Evolutionary conservation across 2,888 invertebrate genomes (phyloP).

Genomic region (Iselma pallidipennis): DNA sequence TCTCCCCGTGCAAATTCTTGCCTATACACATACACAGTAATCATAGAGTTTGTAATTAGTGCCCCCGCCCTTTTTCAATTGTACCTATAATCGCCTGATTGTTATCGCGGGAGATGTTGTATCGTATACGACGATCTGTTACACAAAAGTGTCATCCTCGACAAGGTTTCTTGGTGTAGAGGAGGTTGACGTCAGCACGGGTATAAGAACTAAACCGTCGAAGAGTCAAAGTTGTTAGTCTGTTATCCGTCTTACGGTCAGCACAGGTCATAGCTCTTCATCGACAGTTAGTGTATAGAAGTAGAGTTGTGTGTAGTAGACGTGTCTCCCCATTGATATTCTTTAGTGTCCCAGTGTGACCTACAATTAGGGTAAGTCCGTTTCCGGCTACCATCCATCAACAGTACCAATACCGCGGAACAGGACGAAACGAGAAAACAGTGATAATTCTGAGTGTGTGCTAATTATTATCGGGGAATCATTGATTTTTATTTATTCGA

Average conservation of each 20-base stretch:
- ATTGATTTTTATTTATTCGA: no score
- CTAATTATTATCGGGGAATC: neutral
- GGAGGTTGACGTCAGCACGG: slow-evolving; percentile 45
- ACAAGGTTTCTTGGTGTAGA: slow-evolving; percentile 5
- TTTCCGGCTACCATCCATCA: neutral
- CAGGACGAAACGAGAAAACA: slow-evolving; percentile 1
- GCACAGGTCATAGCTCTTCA: slow-evolving; percentile 51
- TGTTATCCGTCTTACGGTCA: slow-evolving; percentile 46
- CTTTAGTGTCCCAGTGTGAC: slow-evolving; percentile 32
- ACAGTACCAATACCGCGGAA: no score
- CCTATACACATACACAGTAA: neutral
- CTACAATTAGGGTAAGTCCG: slow-evolving; percentile 31
- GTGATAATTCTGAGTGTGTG: neutral
- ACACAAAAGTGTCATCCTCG: slow-evolving; percentile 10
- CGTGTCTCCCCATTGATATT: no score
- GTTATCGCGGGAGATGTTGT: neutral
- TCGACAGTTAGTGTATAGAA: slow-evolving; percentile 19
- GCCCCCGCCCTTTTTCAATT: neutral
- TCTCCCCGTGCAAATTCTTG: neutral
- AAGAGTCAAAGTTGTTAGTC: slow-evolving; percentile 49
- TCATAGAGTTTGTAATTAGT: no score
- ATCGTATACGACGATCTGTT: neutral
- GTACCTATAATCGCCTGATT: neutral
- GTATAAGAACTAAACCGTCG: slow-evolving; percentile 50
- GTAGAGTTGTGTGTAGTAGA: no score